Conservation (phyloP, 2,113 vertebrate species). For the Edolisoma coerulescens region DNA sequence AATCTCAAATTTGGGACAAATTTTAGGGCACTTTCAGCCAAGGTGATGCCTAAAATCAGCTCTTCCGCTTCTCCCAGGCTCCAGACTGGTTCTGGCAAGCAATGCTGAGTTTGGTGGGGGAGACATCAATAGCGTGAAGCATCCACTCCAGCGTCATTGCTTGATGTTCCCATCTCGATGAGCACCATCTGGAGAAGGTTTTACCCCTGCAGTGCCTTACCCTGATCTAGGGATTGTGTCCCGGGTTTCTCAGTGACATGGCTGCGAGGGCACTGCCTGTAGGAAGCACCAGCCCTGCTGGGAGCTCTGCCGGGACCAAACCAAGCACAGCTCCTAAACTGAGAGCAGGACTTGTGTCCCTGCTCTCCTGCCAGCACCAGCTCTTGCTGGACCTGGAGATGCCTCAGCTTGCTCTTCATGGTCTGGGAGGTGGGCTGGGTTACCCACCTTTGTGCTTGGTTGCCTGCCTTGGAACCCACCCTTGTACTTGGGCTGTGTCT, state of each 20-base stretch:
- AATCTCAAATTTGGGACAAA: neutral
- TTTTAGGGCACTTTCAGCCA: neutral
- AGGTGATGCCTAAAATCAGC: neutral
- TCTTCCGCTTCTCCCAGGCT: neutral
- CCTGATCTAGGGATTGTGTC: neutral
- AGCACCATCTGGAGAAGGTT: neutral
- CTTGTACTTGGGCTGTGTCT: neutral
- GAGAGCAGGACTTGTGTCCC: neutral
- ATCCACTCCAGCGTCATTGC: neutral
- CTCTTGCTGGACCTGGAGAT: neutral
- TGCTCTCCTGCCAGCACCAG: neutral
- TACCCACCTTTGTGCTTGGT: accelerated
- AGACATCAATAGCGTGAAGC: accelerated
- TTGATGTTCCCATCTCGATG: neutral
- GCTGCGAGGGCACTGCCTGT: neutral
- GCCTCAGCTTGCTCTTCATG: neutral
- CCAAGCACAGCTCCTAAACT: neutral
- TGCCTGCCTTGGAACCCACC: neutral
- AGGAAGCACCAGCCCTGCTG: neutral
- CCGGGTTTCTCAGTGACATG: neutral
- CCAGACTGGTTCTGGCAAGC: neutral
- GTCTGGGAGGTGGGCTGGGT: accelerated
- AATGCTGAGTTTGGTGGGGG: neutral
- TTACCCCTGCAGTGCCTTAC: neutral
- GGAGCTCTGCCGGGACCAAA: neutral